Percentiles rank a stretch among this genome's conserved stretches.
Evolutionary conservation across 2,113 vertebrate species (phyloP).

Genomic region (Columba livia): DNA sequence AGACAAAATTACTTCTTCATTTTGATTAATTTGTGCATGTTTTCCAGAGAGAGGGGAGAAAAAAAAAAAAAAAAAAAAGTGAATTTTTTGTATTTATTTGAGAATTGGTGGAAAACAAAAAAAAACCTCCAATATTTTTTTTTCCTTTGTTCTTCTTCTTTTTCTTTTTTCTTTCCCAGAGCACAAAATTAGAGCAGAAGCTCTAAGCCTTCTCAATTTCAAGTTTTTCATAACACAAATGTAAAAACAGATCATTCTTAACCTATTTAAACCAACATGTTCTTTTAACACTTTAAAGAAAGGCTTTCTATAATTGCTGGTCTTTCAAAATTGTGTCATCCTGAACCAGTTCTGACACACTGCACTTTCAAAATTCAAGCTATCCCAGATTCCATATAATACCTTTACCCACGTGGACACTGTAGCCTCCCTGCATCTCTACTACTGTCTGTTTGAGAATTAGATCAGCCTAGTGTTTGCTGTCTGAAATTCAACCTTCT

Average conservation of each 20-base stretch:
- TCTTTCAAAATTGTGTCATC: not conserved
- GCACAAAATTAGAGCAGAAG: not conserved
- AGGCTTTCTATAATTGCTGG: not conserved
- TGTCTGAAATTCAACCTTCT: not conserved
- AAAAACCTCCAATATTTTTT: not conserved
- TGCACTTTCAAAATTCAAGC: not conserved
- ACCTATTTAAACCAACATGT: not conserved
- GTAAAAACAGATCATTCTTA: not conserved
- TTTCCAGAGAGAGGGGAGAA: not conserved
- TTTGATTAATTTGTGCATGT: not conserved
- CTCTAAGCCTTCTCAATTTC: not conserved
- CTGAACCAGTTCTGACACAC: not conserved
- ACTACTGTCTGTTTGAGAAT: not conserved
- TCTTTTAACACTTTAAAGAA: not conserved
- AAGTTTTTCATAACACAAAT: not conserved
- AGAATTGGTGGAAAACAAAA: not conserved
- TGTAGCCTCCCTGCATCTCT: not conserved
- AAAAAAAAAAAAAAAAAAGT: not conserved
- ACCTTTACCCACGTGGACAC: not conserved
- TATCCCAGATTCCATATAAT: not conserved
- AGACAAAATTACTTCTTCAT: not conserved
- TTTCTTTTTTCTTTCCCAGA: fast-evolving
- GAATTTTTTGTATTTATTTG: not conserved
- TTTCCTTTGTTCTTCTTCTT: too few relatives aligned
- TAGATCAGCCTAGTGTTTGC: conserved; percentile 2